These are phyloP conservation scores for Eudyptes chrysolophus DNA, from an alignment of 2,113 vertebrate species.

Conservation along the genomic window DNA sequence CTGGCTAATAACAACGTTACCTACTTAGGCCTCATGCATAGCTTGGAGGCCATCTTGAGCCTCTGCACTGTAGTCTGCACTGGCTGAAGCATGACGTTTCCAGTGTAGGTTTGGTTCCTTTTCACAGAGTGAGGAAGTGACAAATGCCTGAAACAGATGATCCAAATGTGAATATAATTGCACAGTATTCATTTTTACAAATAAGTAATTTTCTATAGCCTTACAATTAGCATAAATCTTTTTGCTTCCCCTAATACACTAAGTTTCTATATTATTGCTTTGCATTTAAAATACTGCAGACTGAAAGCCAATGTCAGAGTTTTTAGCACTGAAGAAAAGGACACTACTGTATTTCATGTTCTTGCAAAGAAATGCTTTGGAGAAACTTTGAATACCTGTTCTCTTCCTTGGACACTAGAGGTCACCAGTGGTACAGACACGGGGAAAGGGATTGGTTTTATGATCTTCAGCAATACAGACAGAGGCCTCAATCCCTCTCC, in stretches of 20 bases:
- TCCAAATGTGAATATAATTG: background rate
- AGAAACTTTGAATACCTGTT: background rate
- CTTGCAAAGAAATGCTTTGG: background rate
- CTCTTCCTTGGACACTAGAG: slow-evolving; percentile 68
- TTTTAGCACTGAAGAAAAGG: background rate
- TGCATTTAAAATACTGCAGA: background rate
- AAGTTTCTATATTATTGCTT: background rate
- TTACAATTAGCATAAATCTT: background rate
- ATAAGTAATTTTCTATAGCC: background rate
- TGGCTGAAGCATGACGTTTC: background rate
- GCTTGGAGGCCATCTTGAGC: background rate
- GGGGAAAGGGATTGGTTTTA: background rate
- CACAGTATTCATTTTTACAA: background rate
- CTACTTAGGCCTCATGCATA: background rate
- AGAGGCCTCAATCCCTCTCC: slow-evolving; percentile 29
- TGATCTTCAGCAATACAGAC: background rate
- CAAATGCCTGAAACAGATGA: background rate
- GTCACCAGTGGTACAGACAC: slow-evolving; percentile 70
- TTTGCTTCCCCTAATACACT: background rate
- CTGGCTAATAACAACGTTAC: background rate
- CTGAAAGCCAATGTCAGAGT: background rate
- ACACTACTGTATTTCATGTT: background rate
- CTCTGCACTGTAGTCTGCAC: background rate
- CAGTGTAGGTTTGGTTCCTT: background rate
- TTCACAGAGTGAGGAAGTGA: background rate